phyloP scores from a whole-genome alignment of 1,140 invertebrate genomes.

The Drosophila persimilis region DNA sequence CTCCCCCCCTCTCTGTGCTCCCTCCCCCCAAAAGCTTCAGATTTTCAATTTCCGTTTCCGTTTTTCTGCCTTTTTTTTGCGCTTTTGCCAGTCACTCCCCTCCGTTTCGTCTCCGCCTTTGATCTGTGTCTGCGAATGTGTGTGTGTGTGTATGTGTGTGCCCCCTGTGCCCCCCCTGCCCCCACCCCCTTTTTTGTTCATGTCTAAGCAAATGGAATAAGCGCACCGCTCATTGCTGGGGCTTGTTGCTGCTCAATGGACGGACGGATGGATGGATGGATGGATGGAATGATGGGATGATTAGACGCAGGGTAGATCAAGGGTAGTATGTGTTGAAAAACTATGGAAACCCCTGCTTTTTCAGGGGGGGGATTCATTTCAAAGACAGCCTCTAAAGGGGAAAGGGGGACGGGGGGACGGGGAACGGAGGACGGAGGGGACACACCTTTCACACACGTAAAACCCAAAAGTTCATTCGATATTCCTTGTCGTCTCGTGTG shows the following conservation, averaged over 20 bases:
- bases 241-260: constrained; percentile 57
- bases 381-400: too few species aligned
- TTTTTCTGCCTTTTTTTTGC: constrained; percentile 47
- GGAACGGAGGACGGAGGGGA: too few species aligned
- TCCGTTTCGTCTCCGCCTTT: background rate
- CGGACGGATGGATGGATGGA: constrained; percentile 16
- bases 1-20: too few species aligned
- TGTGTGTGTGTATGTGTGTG: too few species aligned
- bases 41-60: constrained; percentile 81
- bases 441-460: too few species aligned
- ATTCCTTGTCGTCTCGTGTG: background rate
- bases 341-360: constrained; percentile 26
- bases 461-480: background rate
- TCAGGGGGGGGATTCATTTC: background rate
- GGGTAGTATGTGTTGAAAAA: constrained; percentile 13
- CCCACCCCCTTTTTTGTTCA: constrained; percentile 52
- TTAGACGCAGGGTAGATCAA: background rate
- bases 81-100: constrained; percentile 1
- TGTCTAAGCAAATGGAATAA: constrained; percentile 81
- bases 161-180: background rate
- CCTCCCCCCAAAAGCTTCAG: constrained; percentile 70
- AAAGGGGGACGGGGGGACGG: too few species aligned
- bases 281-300: constrained; percentile 2
- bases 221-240: constrained; percentile 74
- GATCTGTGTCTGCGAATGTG: constrained; percentile 15